These are phyloP conservation scores for Fregetta grallaria DNA, from an alignment of 2,113 vertebrate genomes.

Conservation along the genomic window DNA sequence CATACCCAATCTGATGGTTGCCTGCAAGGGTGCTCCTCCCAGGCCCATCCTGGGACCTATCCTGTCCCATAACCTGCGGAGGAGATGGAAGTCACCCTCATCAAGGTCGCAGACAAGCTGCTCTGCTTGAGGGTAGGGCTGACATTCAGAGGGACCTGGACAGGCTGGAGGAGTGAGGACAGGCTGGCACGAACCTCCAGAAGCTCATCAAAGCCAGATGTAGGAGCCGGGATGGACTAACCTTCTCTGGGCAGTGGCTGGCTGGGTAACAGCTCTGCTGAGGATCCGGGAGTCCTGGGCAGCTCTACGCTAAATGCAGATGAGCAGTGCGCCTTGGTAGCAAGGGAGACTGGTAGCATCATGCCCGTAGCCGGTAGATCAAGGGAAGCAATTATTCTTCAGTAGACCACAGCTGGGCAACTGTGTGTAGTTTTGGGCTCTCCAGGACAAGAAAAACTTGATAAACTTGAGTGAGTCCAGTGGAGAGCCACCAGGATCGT, in stretches of 20 bases:
- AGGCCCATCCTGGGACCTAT: background rate
- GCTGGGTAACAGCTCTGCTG: too few species aligned
- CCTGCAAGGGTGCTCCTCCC: background rate
- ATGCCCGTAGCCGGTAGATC: too few species aligned
- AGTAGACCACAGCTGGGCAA: background rate
- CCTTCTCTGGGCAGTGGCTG: background rate
- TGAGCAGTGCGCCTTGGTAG: background rate
- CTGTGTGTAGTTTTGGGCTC: background rate
- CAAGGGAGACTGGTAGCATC: background rate
- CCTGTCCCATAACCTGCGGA: background rate
- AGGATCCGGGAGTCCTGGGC: background rate
- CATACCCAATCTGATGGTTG: background rate
- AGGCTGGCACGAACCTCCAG: background rate
- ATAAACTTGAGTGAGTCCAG: background rate
- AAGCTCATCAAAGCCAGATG: background rate
- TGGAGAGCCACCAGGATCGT: background rate
- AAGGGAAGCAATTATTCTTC: background rate
- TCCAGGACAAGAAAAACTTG: background rate
- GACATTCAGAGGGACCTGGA: background rate
- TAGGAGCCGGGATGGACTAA: background rate
- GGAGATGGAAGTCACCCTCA: background rate
- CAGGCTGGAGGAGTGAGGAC: background rate
- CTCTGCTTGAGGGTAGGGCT: background rate
- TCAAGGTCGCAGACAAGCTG: background rate
- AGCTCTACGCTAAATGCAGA: background rate